Evolutionary conservation across 2,113 vertebrate genomes (phyloP).

Genomic region (Lepidiolamprologus cunningtoni): DNA sequence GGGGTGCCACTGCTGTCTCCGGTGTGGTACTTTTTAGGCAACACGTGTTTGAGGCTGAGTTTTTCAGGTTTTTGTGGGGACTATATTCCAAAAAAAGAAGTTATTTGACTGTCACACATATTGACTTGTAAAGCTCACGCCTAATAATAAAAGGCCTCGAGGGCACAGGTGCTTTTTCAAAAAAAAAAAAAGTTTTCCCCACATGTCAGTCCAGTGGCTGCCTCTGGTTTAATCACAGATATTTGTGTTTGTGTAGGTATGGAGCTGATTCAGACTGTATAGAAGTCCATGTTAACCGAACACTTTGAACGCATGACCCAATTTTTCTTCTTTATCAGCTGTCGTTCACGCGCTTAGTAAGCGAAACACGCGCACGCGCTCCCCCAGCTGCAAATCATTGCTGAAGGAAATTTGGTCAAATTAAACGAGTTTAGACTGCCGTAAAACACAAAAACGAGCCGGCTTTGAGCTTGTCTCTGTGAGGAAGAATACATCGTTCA

Average conservation of each 20-base stretch:
- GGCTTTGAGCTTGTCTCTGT: not conserved
- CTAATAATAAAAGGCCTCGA: not conserved
- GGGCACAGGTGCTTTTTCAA: not conserved
- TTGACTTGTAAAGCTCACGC: no score
- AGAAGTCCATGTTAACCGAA: not conserved
- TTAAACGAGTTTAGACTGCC: not conserved
- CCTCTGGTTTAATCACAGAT: not conserved
- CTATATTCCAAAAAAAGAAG: rapidly evolving
- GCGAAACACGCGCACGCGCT: not conserved
- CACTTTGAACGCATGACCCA: not conserved
- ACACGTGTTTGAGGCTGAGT: not conserved
- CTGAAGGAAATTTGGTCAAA: not conserved
- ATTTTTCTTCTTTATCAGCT: not conserved
- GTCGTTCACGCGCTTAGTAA: not conserved
- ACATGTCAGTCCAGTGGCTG: not conserved
- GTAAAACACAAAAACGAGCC: not conserved
- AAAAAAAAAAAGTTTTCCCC: not conserved
- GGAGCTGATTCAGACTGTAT: not conserved
- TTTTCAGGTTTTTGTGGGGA: not conserved
- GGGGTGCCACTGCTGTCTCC: not conserved
- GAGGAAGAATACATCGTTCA: not conserved
- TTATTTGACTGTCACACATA: not conserved
- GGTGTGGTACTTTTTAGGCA: not conserved
- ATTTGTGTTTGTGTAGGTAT: not conserved
- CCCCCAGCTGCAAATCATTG: slow-evolving; percentile 49